A percentile compares a stretch with the other conserved stretches of the same genome.
Evolutionary conservation across 2,888 invertebrate species (phyloP).

Genomic region (Mayetiola destructor): DNA sequence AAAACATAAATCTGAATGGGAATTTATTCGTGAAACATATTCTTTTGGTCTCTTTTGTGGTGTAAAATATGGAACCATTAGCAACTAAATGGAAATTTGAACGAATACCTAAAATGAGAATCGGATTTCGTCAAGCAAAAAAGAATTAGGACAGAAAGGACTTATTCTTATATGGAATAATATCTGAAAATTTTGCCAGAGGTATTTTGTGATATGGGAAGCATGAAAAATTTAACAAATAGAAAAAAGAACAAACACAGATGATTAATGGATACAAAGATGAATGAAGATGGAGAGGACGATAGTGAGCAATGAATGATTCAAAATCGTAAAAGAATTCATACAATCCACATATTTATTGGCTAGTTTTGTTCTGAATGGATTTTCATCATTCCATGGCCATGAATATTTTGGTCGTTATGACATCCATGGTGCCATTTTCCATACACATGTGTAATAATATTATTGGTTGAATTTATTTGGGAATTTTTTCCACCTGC

Average conservation of each 20-base stretch:
- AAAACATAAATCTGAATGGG: constrained; percentile 8
- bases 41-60: background rate
- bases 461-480: too few species aligned
- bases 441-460: background rate
- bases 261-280: background rate
- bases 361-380: too few species aligned
- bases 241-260: background rate
- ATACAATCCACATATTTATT: too few species aligned
- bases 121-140: too few species aligned
- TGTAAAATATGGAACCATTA: background rate
- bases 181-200: background rate
- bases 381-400: background rate
- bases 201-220: background rate
- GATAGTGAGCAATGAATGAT: background rate
- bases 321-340: too few species aligned
- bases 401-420: background rate
- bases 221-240: constrained; percentile 4
- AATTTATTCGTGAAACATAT: background rate
- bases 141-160: background rate
- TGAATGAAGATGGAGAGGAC: background rate
- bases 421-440: background rate
- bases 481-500: background rate
- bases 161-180: too few species aligned
- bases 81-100: background rate
- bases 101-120: background rate